Base-by-base conservation (phyloP, 2,888 invertebrate genomes). In the Priapulus caudatus region DNA sequence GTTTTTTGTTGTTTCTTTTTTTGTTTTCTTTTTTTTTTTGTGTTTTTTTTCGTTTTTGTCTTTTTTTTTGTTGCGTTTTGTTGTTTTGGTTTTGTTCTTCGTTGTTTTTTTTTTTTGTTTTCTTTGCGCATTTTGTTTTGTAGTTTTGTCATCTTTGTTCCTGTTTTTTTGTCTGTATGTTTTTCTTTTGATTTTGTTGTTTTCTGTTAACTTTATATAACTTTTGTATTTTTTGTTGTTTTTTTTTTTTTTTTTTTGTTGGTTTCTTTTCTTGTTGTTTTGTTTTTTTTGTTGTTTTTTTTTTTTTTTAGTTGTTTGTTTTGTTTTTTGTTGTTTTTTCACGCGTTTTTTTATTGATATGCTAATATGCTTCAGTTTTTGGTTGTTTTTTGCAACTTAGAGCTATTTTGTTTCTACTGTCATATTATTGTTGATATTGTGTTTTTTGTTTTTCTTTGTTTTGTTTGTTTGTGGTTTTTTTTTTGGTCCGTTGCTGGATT, bases 11-110 rank as follows among this genome's bases (percentile, higher is more conserved):
- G n/a, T n/a, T n/a, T n/a, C n/a, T n/a, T n/a, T n/a, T n/a, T n/a
- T n/a, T n/a, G n/a, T n/a, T n/a, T n/a, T n/a, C n/a, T n/a, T n/a
- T n/a, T n/a, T n/a, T n/a, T n/a, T n/a, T n/a, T n/a, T n/a, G n/a
- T n/a, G n/a, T n/a, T n/a, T n/a, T n/a, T n/a, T n/a, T 33, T 33
- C 10, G 10, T 33, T 33, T 33, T 33, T n/a, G 10, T 10, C 33
- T 33, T 10, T n/a, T n/a, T 10, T 10, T n/a, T 33, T 33, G 10
- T 33, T n/a, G n/a, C n/a, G n/a, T n/a, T 10, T 33, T 33, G 33
- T 33, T 33, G 33, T 33, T 33, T 10, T 33, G 33, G 33, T 33
- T 33, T 33, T 33, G 33, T 33, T 33, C 33, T 33, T 33, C 33
- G 10, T 33, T n/a, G 10, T 33, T n/a, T 33, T 33, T n/a, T 33